A percentile compares a stretch with the other conserved stretches of the same genome.
Evolutionary conservation across 92 coral and sea anemone genomes (phyloP).

Genomic region (Pocillopora meandrina): DNA sequence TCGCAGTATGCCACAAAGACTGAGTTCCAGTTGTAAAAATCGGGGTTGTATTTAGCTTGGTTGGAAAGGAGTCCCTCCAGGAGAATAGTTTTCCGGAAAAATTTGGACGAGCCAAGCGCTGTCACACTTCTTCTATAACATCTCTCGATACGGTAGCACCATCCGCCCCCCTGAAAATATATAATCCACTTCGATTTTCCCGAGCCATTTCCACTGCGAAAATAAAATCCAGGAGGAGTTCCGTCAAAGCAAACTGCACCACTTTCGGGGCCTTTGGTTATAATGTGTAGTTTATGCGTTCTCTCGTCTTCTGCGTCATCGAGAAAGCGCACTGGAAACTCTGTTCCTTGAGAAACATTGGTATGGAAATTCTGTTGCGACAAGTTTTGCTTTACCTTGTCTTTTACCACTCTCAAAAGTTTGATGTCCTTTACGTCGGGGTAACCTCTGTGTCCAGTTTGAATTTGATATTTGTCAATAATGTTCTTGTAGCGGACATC

Average conservation of each 20-base stretch:
- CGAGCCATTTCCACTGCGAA: slow-evolving; percentile 44
- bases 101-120: slow-evolving; percentile 44
- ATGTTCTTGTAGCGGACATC: too few species aligned
- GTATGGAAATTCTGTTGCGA: background rate
- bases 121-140: slow-evolving; percentile 37
- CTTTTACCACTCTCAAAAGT: too few species aligned
- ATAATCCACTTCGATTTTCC: slow-evolving; percentile 53
- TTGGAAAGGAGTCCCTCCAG: slow-evolving; percentile 40
- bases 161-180: slow-evolving; percentile 56
- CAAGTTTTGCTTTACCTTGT: too few species aligned
- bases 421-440: too few species aligned
- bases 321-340: background rate
- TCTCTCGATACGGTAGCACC: slow-evolving; percentile 36
- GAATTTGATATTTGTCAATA: too few species aligned
- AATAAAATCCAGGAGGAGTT: slow-evolving; percentile 64
- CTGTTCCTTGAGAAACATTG: background rate
- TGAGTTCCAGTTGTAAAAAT: slow-evolving; percentile 47
- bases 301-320: background rate
- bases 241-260: slow-evolving; percentile 77
- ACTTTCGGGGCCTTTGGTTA: slow-evolving; percentile 15
- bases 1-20: slow-evolving; percentile 46
- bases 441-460: too few species aligned
- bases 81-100: background rate
- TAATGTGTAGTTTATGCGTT: slow-evolving; percentile 14
- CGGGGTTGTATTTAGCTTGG: slow-evolving; percentile 35